These are phyloP conservation scores for Agrotis segetum DNA, from an alignment of 2,888 invertebrate genomes.

Conservation along the genomic window DNA sequence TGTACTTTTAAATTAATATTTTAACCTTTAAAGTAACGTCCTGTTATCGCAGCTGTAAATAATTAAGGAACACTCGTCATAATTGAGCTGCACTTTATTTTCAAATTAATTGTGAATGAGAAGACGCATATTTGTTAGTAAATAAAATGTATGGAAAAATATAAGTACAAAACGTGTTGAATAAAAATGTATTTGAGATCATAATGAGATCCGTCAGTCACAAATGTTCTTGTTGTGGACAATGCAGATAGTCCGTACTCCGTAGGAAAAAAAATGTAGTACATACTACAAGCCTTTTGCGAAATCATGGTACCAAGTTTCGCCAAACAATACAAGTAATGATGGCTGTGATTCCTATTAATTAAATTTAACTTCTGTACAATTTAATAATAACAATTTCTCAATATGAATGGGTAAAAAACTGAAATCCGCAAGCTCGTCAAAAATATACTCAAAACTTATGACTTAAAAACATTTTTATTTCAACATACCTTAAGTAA, in stretches of 20 bases:
- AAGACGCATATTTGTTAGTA: slow-evolving; percentile 12
- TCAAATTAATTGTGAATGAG: background rate
- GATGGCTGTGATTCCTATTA: slow-evolving; percentile 43
- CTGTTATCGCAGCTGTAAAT: slow-evolving; percentile 7
- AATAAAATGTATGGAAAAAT: slow-evolving; percentile 34
- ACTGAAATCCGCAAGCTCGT: background rate
- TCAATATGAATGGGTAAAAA: background rate
- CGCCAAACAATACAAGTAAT: slow-evolving; percentile 4
- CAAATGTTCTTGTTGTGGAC: background rate
- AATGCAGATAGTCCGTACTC: background rate
- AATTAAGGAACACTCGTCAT: slow-evolving; percentile 1
- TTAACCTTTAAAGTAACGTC: slow-evolving; percentile 2
- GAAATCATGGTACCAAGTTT: background rate
- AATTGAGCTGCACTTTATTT: slow-evolving; percentile 23
- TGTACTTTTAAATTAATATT: background rate
- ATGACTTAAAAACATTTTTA: slow-evolving; percentile 48
- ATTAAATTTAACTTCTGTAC: slow-evolving; percentile 12
- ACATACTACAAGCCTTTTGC: background rate
- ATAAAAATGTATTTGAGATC: slow-evolving; percentile 46
- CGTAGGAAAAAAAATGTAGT: background rate
- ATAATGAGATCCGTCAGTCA: background rate
- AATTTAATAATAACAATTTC: slow-evolving; percentile 5
- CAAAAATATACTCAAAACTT: background rate
- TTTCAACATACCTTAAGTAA: slow-evolving; percentile 21
- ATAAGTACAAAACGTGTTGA: slow-evolving; percentile 48